Evolutionary conservation across 2,888 invertebrate species (phyloP), one percentile per base, ranked within the genome.

Genomic region (Ennomos fuscantarius): DNA sequence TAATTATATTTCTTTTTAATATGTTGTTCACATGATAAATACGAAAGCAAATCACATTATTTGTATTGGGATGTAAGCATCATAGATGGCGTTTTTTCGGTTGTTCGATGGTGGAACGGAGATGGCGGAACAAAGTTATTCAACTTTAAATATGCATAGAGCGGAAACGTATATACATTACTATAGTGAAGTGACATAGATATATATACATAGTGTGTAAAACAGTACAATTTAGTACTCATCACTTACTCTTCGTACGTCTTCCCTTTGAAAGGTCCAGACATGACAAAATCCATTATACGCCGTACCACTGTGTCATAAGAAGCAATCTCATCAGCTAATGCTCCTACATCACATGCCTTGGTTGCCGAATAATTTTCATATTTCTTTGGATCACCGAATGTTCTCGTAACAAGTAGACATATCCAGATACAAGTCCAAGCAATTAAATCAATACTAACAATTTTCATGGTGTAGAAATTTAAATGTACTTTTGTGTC

Each of bases 241-340:
- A 24, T 6, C 6, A 86, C 86, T 86, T 60, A 91, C 92, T 91
- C 93, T 15, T 91, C 72, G 79, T 93, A 95, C 0, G 94, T 94
- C 71, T 85, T 88, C 51, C 93, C 93, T 81, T 93, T 93, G 68
- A 93, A 94, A 0, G 86, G 81, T 1, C 94, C 94, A 44, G 80
- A 70, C 0, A 88, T 82, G 15, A 57, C 56, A 47, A 88, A 89
- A 46, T 93, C 81, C 46, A 94, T 80, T 69, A 95, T 94, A 67
- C 78, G 78, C 52, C 87, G 74, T 0, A 94, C 93, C 9, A 89
- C 77, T 1, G 82, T 74, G 39, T 91, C 81, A 73, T 95, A 95
- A 12, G 93, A 88, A 32, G 89, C 87, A 62, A 96, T 95, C 87
- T 96, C 95, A 1, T 88, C 71, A 0, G 76, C 77, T 42, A 87